Percentiles rank a stretch among this genome's conserved stretches.
These are phyloP conservation scores for Kryptolebias marmoratus DNA, from an alignment of 2,113 vertebrate species.

Conservation along the genomic window DNA sequence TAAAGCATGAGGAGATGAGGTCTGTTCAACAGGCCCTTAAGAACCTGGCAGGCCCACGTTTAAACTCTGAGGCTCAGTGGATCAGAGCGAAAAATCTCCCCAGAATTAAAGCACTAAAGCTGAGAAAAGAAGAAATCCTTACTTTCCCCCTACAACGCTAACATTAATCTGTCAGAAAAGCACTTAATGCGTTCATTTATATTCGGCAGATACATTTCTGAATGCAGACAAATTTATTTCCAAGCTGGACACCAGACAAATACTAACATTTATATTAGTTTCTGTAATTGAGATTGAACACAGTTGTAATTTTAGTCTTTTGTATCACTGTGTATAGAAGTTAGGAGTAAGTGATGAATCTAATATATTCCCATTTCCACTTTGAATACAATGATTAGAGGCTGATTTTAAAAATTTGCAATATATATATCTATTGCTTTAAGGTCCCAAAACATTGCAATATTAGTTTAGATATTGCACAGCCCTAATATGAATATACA, in stretches of 20 bases:
- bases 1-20: slow-evolving; percentile 52
- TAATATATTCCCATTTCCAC: no score
- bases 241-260: background rate
- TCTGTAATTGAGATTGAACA: background rate
- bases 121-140: slow-evolving; percentile 28
- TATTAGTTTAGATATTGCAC: background rate
- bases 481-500: background rate
- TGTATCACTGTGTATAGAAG: no score
- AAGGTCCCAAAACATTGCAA: background rate
- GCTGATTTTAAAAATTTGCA: no score
- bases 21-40: slow-evolving; percentile 54
- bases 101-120: slow-evolving; percentile 59
- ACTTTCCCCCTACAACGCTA: slow-evolving; percentile 14
- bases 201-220: slow-evolving; percentile 9
- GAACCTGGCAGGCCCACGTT: slow-evolving; percentile 52
- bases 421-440: background rate
- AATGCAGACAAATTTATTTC: background rate
- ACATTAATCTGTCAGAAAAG: slow-evolving; percentile 30
- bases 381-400: no score
- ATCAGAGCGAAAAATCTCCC: slow-evolving; percentile 58
- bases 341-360: no score
- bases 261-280: background rate
- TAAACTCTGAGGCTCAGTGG: slow-evolving; percentile 57
- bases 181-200: slow-evolving; percentile 5
- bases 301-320: no score